Evolutionary conservation across 2,888 invertebrate genomes (phyloP).

Genomic region (Clepsis dumicolana): DNA sequence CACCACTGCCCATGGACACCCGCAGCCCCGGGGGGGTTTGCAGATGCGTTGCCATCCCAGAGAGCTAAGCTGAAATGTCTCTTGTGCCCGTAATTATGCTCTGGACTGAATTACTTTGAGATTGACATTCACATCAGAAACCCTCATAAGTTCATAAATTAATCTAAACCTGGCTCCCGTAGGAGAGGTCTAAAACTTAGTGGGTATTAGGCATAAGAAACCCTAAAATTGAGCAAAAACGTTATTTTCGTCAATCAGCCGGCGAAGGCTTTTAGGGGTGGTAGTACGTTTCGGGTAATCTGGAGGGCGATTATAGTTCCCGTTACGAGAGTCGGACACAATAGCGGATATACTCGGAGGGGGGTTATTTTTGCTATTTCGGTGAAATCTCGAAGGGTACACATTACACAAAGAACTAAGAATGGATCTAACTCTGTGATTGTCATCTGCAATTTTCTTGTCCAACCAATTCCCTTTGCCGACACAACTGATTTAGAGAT

Average conservation of each 20-base stretch:
- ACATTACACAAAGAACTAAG: slow-evolving; percentile 1
- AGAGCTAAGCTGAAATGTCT: no score
- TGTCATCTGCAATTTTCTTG: background rate
- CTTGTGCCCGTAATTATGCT: no score
- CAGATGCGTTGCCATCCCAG: no score
- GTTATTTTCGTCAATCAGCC: slow-evolving; percentile 14
- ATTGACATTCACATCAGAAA: background rate
- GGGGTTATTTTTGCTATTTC: slow-evolving; percentile 4
- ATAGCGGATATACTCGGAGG: background rate
- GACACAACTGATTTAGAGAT: background rate
- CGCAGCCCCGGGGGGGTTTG: no score
- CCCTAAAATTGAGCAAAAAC: slow-evolving; percentile 6
- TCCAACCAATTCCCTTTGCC: background rate
- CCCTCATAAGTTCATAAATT: no score
- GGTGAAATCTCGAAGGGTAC: slow-evolving; percentile 1
- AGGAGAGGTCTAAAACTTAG: background rate
- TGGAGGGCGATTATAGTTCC: slow-evolving; percentile 7
- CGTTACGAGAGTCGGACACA: slow-evolving; percentile 4
- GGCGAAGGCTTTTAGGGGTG: background rate
- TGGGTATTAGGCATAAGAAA: background rate
- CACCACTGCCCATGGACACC: no score
- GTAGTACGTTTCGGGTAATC: slow-evolving; percentile 14
- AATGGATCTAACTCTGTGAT: background rate
- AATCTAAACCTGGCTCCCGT: background rate
- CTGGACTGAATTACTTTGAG: background rate